These are phyloP conservation scores for Lithobius niger DNA, from an alignment of 1,140 invertebrate genomes.

Conservation along the genomic window DNA sequence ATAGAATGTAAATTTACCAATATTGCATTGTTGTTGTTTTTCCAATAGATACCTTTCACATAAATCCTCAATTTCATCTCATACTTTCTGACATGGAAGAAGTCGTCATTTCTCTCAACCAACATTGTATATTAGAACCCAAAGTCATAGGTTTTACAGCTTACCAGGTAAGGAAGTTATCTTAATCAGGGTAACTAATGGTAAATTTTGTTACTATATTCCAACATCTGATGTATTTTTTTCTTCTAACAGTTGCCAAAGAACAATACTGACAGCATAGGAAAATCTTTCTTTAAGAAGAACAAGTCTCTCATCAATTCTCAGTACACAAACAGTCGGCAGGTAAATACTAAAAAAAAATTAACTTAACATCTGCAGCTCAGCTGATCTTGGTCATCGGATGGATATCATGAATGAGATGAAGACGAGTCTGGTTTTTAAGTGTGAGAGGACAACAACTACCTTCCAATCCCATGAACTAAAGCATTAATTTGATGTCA, in stretches of 20 bases:
- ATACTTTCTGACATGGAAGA: conserved; percentile 68
- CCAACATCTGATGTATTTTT: background rate
- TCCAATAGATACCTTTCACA: conserved; percentile 76
- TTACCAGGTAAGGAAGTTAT: conserved; percentile 43
- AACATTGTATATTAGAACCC: conserved; percentile 80
- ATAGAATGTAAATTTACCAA: no score
- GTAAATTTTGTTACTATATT: background rate
- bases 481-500: no score
- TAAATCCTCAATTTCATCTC: conserved; percentile 77
- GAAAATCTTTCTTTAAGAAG: conserved; percentile 67
- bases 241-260: conserved; percentile 37
- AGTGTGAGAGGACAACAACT: no score
- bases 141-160: conserved; percentile 88
- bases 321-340: conserved; percentile 79
- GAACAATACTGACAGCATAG: conserved; percentile 47
- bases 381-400: no score
- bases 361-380: conserved; percentile 34
- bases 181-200: background rate
- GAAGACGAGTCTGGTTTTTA: no score
- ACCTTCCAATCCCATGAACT: no score
- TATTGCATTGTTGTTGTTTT: no score
- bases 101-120: conserved; percentile 72
- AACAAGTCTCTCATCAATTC: conserved; percentile 79
- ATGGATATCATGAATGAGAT: no score
- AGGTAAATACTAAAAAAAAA: no score